A percentile compares a stretch with the other conserved stretches of the same genome.
phyloP scores from a whole-genome alignment of 1,140 invertebrate genomes.

The Latrodectus geometricus region DNA sequence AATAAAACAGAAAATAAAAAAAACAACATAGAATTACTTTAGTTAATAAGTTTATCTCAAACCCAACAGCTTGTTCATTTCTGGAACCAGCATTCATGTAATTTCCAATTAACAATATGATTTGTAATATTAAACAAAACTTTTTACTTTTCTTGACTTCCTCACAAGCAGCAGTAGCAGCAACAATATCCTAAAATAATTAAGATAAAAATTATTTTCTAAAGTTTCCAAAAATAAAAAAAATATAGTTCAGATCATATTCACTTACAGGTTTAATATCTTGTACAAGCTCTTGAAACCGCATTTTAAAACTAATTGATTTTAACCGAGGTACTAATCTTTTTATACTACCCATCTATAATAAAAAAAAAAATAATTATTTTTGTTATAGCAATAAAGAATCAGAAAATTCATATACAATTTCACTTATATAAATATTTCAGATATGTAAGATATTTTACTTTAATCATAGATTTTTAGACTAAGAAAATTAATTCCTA shows the following conservation, averaged over 20 bases:
- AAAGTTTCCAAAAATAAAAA: background rate
- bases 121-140: conserved; percentile 88
- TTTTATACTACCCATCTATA: conserved; percentile 83
- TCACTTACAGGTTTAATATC: conserved; percentile 91
- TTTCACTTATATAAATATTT: background rate
- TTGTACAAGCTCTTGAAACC: conserved; percentile 82
- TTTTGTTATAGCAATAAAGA: background rate
- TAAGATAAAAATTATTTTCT: conserved; percentile 4
- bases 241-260: background rate
- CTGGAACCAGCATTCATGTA: conserved; percentile 77
- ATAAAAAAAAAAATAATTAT: conserved; percentile 54
- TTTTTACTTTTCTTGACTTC: conserved; percentile 91
- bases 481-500: no score
- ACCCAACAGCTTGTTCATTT: conserved; percentile 93
- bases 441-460: no score
- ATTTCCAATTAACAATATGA: conserved; percentile 79
- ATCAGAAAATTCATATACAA: background rate
- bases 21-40: conserved; percentile 77
- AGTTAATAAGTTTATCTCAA: conserved; percentile 95
- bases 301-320: conserved; percentile 90
- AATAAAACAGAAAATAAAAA: background rate
- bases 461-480: no score
- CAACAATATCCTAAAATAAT: conserved; percentile 83
- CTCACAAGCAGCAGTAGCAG: conserved; percentile 94
- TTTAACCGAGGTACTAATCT: conserved; percentile 86